Evolutionary conservation across 2,113 vertebrate genomes (phyloP).

Genomic region (Mus musculus): DNA sequence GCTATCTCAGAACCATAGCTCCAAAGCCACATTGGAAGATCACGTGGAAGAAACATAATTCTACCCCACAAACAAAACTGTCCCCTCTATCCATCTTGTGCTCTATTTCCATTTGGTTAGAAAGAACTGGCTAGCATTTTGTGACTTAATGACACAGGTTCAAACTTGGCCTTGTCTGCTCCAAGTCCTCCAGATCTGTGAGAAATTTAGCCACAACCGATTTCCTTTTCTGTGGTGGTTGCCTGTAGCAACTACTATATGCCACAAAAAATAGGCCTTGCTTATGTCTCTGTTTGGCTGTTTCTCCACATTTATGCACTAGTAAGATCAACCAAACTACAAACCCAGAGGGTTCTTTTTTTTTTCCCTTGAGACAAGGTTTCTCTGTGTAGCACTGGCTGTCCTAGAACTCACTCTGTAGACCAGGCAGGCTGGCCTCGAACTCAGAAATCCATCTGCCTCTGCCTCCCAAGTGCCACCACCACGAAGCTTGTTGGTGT

Average conservation of each 20-base stretch:
- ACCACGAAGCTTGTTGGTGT: too few relatives aligned
- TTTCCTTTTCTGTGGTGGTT: slow-evolving; percentile 24
- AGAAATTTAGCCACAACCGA: slow-evolving; percentile 1
- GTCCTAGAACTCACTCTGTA: too few relatives aligned
- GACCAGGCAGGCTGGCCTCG: too few relatives aligned
- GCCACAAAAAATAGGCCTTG: neutral
- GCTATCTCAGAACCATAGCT: neutral
- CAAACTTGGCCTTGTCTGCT: neutral
- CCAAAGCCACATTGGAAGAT: neutral
- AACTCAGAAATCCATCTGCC: too few relatives aligned
- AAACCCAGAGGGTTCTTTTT: neutral
- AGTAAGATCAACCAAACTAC: neutral
- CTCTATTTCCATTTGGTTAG: neutral
- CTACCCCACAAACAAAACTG: neutral
- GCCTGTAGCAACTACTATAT: neutral
- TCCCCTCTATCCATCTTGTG: neutral
- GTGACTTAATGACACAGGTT: neutral
- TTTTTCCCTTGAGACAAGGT: too few relatives aligned
- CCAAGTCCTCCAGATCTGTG: neutral
- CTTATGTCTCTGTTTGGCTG: neutral
- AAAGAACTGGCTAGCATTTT: neutral
- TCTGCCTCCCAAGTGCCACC: too few relatives aligned
- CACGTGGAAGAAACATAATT: slow-evolving; percentile 8
- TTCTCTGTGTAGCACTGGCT: too few relatives aligned
- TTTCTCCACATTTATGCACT: neutral